Conservation (phyloP, 2,797 vertebrate species). For the Pangasius macronema region DNA sequence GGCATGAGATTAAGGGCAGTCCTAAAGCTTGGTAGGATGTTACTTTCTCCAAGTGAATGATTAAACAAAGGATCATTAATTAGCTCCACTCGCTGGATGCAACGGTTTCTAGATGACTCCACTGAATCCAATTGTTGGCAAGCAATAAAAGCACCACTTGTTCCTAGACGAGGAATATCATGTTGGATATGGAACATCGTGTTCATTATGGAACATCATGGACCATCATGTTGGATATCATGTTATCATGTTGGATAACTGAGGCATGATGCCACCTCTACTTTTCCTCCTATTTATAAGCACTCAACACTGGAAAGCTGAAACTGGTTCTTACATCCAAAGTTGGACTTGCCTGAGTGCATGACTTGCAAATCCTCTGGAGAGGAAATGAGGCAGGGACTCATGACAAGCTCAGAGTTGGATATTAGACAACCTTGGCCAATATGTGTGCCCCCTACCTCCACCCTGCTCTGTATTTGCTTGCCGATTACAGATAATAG, state of each 20-base stretch:
- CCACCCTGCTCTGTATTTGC: conserved; percentile 40
- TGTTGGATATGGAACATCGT: no score
- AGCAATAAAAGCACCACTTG: conserved; percentile 11
- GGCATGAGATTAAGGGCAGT: conserved; percentile 13
- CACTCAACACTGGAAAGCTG: not conserved
- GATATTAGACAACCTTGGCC: conserved; percentile 41
- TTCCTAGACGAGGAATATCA: not conserved
- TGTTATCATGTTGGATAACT: not conserved
- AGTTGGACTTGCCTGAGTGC: conserved; percentile 26
- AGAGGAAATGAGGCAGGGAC: conserved; percentile 35
- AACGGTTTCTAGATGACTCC: not conserved
- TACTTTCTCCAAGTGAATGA: not conserved
- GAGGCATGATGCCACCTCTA: not conserved
- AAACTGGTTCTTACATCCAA: conserved; percentile 1
- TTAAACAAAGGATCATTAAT: conserved; percentile 31
- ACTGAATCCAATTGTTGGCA: not conserved
- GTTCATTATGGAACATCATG: no score
- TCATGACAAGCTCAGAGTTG: conserved; percentile 37
- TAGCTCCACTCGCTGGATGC: not conserved
- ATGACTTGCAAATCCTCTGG: conserved; percentile 30
- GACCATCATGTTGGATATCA: no score
- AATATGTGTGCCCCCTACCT: not conserved
- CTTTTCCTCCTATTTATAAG: not conserved
- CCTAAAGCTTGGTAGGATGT: not conserved
- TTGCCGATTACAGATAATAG: conserved; percentile 53